These are phyloP conservation scores for Armadillidium nasatum DNA, from an alignment of 1,140 invertebrate species.

Conservation along the genomic window DNA sequence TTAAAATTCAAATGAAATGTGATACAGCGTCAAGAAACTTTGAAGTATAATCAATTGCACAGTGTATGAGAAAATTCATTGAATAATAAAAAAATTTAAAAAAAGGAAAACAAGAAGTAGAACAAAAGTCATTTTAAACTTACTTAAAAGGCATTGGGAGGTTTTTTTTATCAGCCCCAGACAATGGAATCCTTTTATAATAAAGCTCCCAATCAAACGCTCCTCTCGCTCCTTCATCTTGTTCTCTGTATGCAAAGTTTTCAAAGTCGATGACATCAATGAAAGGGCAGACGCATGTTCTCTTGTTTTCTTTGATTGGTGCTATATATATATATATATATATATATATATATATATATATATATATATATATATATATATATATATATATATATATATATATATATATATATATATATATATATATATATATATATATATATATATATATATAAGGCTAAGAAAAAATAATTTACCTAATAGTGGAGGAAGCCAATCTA, in stretches of 20 bases:
- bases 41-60: not conserved
- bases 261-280: constrained; percentile 93
- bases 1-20: not conserved
- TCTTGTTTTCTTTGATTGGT: constrained; percentile 78
- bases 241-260: constrained; percentile 82
- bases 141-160: constrained; percentile 81
- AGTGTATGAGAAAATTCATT: not conserved
- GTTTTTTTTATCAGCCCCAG: constrained; percentile 68
- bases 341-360: too few relatives aligned
- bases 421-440: too few relatives aligned
- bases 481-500: constrained; percentile 82
- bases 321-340: constrained; percentile 62
- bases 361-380: too few relatives aligned
- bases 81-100: not conserved
- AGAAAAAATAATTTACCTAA: constrained; percentile 53
- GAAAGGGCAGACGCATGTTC: constrained; percentile 89
- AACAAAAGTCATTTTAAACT: constrained; percentile 33
- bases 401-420: too few relatives aligned
- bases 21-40: not conserved
- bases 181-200: constrained; percentile 85
- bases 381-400: too few relatives aligned
- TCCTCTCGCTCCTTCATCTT: constrained; percentile 89
- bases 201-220: constrained; percentile 96
- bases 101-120: not conserved
- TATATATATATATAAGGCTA: too few relatives aligned